Evolutionary conservation across 2,888 invertebrate genomes (phyloP).

Genomic region (Tetragnatha montana): DNA sequence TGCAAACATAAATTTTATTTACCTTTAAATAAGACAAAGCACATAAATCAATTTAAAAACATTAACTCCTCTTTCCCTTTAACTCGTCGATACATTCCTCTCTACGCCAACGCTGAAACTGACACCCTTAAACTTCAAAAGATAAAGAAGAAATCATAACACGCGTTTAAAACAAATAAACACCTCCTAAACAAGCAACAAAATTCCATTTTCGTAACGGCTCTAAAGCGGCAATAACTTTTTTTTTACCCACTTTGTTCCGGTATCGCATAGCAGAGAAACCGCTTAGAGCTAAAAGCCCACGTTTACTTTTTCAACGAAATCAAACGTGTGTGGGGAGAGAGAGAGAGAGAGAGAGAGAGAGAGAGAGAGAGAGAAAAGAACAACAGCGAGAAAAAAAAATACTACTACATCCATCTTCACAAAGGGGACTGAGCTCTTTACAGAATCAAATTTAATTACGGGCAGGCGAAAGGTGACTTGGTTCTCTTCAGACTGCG

Average conservation of each 20-base stretch:
- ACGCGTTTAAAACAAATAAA: not conserved
- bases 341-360: not conserved
- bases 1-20: too few species aligned
- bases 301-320: not conserved
- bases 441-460: slow-evolving; percentile 58
- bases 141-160: not conserved
- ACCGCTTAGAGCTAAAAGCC: slow-evolving; percentile 31
- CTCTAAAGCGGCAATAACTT: not conserved
- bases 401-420: slow-evolving; percentile 4
- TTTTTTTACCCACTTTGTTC: not conserved
- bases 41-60: too few species aligned
- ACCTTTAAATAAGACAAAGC: too few species aligned
- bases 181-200: not conserved
- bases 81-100: too few species aligned
- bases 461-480: slow-evolving; percentile 20
- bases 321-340: not conserved
- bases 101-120: too few species aligned
- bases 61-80: too few species aligned
- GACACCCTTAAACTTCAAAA: too few species aligned
- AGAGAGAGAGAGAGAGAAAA: not conserved
- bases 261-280: slow-evolving; percentile 4
- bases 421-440: slow-evolving; percentile 28
- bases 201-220: not conserved
- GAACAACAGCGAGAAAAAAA: not conserved
- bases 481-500: slow-evolving; percentile 14